phyloP scores from a whole-genome alignment of 2,113 vertebrate species.

The Nyctereutes procyonoides region DNA sequence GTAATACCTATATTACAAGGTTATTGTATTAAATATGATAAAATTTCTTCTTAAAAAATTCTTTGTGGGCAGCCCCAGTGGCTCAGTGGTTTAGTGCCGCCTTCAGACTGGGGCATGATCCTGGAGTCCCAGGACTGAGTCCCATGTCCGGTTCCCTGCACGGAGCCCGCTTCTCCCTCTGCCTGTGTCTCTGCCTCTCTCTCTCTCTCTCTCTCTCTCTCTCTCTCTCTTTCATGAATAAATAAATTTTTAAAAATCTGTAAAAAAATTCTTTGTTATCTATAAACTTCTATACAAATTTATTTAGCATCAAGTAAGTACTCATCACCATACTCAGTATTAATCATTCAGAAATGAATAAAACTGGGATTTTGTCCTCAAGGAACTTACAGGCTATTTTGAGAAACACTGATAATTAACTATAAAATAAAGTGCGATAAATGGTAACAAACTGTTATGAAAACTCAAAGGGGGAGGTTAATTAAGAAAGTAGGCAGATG shows the following conservation, averaged over 20 bases:
- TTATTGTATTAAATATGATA: not conserved
- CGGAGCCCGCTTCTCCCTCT: too few species aligned
- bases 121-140: too few species aligned
- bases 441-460: not conserved
- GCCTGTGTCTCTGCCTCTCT: too few species aligned
- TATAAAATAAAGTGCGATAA: conserved; percentile 4
- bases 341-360: conserved; percentile 19
- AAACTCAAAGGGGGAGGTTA: not conserved
- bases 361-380: not conserved
- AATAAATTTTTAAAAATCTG: too few species aligned
- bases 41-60: not conserved
- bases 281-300: not conserved
- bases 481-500: not conserved
- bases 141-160: too few species aligned
- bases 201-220: too few species aligned
- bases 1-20: not conserved
- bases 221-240: too few species aligned
- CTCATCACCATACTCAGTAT: not conserved
- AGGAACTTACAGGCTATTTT: not conserved
- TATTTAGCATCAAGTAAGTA: not conserved
- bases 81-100: too few species aligned
- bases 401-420: not conserved
- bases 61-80: not conserved
- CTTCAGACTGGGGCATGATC: too few species aligned
- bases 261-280: not conserved